Evolutionary conservation across 2,797 vertebrate species (phyloP), one percentile per base, ranked within the genome.

Genomic region (Hypotaenidia philippensis): DNA sequence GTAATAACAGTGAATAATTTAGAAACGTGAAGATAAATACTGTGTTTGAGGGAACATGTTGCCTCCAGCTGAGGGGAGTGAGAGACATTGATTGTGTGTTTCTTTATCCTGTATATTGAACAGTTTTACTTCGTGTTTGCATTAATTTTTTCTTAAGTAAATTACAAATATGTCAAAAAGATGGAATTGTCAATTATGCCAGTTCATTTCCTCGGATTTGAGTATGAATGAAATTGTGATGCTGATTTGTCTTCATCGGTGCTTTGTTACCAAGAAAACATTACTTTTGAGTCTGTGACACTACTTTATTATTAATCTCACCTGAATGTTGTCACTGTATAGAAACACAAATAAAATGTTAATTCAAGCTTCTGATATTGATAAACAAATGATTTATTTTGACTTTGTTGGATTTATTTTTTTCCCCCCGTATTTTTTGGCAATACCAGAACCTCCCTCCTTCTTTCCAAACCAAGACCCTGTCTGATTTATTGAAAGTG

Each of bases 141-240:
- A 52, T 91, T 94, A 83, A 68, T 71, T 83, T 94, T 94, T 80
- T 77, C 41, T 44, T 29, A 93, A 87, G 61, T 72, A 61, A 88
- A 79, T 92, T 93, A 56, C 44, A 88, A 90, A 91, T 83, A 88
- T 56, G 82, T 95, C 92, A 79, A 41, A 81, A 93, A 89, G 89
- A 87, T 90, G 80, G 76, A 96, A 69, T 16, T 83, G 82, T 93
- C 1, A 11, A 3, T 83, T 86, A 80, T 83, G 84, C 82, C 83
- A 92, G 14, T 65, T 92, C 38, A 17, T 90, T 93, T 56, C 69
- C 57, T 86, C 3, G 3, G 59, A 83, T 93, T 72, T 92, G 65
- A 70, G 47, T 76, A 71, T 90, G 87, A 95, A 91, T 91, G 89
- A 83, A 93, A 76, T 79, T 70, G 61, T 66, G 80, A 78, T 52